Evolutionary conservation across 1,140 invertebrate species (phyloP).

Genomic region (Drosophila ficusphila): DNA sequence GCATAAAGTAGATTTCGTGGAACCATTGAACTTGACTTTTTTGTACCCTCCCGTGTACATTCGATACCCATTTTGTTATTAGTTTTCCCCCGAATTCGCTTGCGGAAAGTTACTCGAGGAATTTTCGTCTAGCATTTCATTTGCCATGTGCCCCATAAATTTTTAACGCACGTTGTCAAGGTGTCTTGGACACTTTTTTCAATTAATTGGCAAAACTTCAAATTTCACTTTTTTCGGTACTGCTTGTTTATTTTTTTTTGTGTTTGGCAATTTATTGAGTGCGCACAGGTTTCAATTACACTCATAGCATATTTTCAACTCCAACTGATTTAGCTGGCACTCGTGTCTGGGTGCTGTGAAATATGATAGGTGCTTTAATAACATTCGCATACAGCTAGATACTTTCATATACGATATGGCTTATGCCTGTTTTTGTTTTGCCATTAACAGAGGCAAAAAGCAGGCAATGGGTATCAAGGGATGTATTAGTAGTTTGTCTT

Average conservation of each 20-base stretch:
- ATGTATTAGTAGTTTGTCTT: neutral
- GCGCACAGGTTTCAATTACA: conserved; percentile 26
- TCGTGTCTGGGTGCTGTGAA: conserved; percentile 33
- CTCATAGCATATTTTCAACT: conserved; percentile 28
- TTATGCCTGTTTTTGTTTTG: neutral
- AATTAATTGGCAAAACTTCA: conserved; percentile 62
- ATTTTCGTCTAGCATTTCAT: conserved; percentile 21
- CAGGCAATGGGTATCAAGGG: neutral
- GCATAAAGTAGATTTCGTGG: neutral
- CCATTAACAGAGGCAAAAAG: neutral
- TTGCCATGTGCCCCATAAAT: conserved; percentile 25
- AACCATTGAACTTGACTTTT: conserved; percentile 1
- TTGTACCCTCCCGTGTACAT: conserved; percentile 9
- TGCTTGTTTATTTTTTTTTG: conserved; percentile 13
- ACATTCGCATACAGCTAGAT: conserved; percentile 27
- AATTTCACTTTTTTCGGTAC: conserved; percentile 22
- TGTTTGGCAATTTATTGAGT: conserved; percentile 60
- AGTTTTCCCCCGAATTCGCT: conserved; percentile 27
- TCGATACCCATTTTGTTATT: conserved; percentile 35
- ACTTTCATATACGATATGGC: conserved; percentile 4
- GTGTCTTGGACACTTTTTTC: conserved; percentile 57
- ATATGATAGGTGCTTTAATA: conserved; percentile 55
- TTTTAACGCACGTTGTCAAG: conserved; percentile 34
- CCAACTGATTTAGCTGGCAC: conserved; percentile 4
- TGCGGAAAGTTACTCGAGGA: conserved; percentile 14